Evolutionary conservation across 2,113 vertebrate genomes (phyloP), one percentile per base, ranked within the genome.

Genomic region (Oryzias javanicus): DNA sequence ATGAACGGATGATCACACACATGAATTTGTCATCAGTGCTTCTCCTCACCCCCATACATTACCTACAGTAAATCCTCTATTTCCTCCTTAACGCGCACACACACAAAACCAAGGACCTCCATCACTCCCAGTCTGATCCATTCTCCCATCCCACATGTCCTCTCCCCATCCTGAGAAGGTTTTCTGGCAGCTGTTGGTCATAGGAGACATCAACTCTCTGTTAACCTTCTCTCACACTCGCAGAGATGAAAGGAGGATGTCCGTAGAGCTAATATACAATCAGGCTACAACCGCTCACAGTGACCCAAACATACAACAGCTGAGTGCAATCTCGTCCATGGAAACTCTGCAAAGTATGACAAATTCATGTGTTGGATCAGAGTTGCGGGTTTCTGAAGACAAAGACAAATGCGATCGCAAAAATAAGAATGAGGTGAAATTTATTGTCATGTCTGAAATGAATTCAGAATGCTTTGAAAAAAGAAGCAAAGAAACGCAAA

Each of bases 371-470:
- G 65, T 60, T 72, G 69, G 80, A 76, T 67, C 45, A 42, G 24
- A 61, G 48, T 52, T 40, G 59, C 41, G 29, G 29, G 7, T 35
- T 35, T 35, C 29, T 10, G 8, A 10, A 35, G 29, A 10, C 29
- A 35, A 35, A 35, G 29, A 10, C 29, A 35, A 35, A 35, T 35
- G 35, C 10, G 8, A 12, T 12, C 10, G 35, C 35, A 3, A 35
- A 35, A 35, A 12, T 35, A 13, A 35, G 35, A 35, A 35, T 35
- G 35, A 35, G 35, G 46, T 72, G 68, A 82, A 53, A 42, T 86
- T 74, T 84, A 70, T 83, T 80, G 85, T 81, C 42, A 42, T 78
- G 76, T 86, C 76, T 75, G 52, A 60, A 56, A 74, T 84, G 75
- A 84, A 79, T 77, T 86, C 56, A 51, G 49, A 79, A 49, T 82